Conservation (phyloP, 35 echinoderm and acorn worm species). For the Stichopus chloronotus region DNA sequence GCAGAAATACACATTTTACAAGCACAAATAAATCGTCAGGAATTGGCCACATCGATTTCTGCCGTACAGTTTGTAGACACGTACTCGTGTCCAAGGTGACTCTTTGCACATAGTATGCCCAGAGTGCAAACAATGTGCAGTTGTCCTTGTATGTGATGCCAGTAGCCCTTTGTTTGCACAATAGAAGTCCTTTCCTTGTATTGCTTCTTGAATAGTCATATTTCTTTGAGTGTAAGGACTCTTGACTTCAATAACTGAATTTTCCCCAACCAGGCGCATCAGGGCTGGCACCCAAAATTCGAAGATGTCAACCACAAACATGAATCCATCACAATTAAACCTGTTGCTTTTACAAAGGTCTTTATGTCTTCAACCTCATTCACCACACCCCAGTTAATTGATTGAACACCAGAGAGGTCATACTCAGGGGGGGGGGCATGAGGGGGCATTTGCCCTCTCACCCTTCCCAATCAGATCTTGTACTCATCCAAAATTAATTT, state of each 20-base stretch:
- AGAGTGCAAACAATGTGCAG: too few relatives aligned
- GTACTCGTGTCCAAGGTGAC: too few relatives aligned
- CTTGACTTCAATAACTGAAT: slow-evolving; percentile 50
- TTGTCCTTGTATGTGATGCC: slow-evolving; percentile 55
- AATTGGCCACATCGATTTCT: too few relatives aligned
- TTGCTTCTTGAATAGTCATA: slow-evolving; percentile 28
- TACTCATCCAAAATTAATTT: too few relatives aligned
- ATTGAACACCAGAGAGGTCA: slow-evolving; percentile 19
- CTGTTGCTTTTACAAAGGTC: not conserved
- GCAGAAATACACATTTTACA: too few relatives aligned
- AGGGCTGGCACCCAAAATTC: slow-evolving; percentile 37
- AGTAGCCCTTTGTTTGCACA: slow-evolving; percentile 32
- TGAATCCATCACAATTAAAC: slow-evolving; percentile 9
- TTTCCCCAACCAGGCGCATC: slow-evolving; percentile 19
- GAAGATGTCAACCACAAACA: slow-evolving; percentile 18
- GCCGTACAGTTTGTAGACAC: too few relatives aligned
- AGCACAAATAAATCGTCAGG: too few relatives aligned
- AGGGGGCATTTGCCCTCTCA: too few relatives aligned
- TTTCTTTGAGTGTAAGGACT: slow-evolving; percentile 62
- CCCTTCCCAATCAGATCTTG: too few relatives aligned
- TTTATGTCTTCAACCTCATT: slow-evolving; percentile 32
- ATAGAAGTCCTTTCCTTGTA: slow-evolving; percentile 39
- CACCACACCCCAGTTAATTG: slow-evolving; percentile 44
- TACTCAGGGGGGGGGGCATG: not conserved
- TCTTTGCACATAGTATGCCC: too few relatives aligned